Evolutionary conservation across 2,888 invertebrate species (phyloP), one percentile per base, ranked within the genome.

Genomic region (Hoplodrina ambigua): DNA sequence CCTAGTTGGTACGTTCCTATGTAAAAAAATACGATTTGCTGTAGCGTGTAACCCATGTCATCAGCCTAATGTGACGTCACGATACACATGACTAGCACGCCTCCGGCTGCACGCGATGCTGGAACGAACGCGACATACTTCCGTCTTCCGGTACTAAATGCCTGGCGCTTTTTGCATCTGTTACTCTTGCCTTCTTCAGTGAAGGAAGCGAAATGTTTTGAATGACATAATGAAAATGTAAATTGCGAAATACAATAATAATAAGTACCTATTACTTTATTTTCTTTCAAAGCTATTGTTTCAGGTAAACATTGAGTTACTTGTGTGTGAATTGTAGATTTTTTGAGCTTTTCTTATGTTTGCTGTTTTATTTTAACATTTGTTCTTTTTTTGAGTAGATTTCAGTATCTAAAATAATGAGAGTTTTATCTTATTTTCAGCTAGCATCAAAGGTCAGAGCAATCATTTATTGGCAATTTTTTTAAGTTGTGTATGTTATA

Each of bases 81-180:
- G 61, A 63, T 70, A 20, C 52, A 61, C 17, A 33, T 10, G 58
- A 65, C 53, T 62, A 19, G 67, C 41, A 55, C 30, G 52, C 15
- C 25, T 61, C 13, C 7, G 30, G 3, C 4, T 17, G 60, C 81
- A 68, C 57, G 68, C 75, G 55, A 76, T n/a, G 44, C 33, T 10
- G 61, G 41, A 59, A 57, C 11, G 20, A 53, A 56, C 55, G 54
- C 49, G 50, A 54, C 41, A 56, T 10, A 41, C 58, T 72, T 81
- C 79, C 84, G 60, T 4, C 37, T 81, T 84, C 82, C 81, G 84
- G 66, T 57, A 60, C 13, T 44, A 56, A 60, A 68, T 33, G 50
- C 55, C 17, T 33, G 25, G 10, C 13, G 2, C 30, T 81, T 49
- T 41, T 55, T 30, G 11, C 13, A 68, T 57, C 52, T 60, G 17